Evolutionary conservation across 2,797 vertebrate genomes (phyloP), one percentile per base, ranked within the genome.

Genomic region (Pelobates cultripes): DNA sequence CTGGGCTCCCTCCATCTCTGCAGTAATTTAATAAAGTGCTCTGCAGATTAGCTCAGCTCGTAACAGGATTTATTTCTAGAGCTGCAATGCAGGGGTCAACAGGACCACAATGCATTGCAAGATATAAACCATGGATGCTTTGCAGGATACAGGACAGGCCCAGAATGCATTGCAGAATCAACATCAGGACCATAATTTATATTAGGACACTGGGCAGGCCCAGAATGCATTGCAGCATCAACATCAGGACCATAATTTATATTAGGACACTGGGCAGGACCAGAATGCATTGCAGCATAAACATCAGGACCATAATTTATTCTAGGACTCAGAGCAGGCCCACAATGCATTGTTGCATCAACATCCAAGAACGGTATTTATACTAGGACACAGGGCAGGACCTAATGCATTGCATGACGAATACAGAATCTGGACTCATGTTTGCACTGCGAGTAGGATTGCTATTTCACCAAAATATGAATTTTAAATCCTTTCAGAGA

Each of bases 11-110:
- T 63, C 41, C 76, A 70, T 40, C 68, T 15, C 81, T 78, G 81
- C 81, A 83, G 81, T 78, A 83, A 83, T 83, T 74, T 78, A 83
- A 83, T 78, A 83, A 78, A 83, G 81, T 78, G 81, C 76, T 83
- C 71, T 79, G 71, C 76, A 70, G 78, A 83, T 78, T 76, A 83
- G 81, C 76, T 79, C 81, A 83, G 76, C 80, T 76, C 67, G 3
- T 45, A 45, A 51, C 42, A 43, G 66, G 76, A 83, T 78, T 83
- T 83, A 75, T 75, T 55, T 17, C 70, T 43, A 7, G n/a, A 4
- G 76, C 81, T 83, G 81, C 76, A 83, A 79, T 79, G 81, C 81
- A 69, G 81, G 61, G 81, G 70, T 70, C 69, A 73, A 40, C 2
- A 28, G 47, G 43, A 14, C 47, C 70, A 73, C 60, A 47, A 43